Evolutionary conservation across 2,797 vertebrate genomes (phyloP).

Genomic region (Nannoperca australis): DNA sequence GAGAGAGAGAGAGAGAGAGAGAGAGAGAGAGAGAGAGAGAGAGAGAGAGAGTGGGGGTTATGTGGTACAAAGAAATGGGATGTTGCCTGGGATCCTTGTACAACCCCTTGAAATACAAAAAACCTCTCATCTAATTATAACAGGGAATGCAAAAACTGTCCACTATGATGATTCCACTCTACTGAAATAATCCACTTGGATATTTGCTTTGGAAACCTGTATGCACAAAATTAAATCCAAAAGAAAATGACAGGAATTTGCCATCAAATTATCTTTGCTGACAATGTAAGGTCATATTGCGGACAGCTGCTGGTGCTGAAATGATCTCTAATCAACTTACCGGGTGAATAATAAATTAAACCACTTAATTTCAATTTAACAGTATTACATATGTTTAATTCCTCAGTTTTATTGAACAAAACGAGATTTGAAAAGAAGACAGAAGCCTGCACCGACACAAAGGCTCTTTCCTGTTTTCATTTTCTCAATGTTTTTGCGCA

Average conservation of each 20-base stretch:
- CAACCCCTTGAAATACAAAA: constrained; percentile 14
- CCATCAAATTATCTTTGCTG: neutral
- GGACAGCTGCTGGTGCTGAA: neutral
- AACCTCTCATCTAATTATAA: constrained; percentile 3
- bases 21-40: too few species aligned
- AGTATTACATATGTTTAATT: neutral
- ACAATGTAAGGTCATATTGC: neutral
- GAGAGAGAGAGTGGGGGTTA: neutral
- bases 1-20: too few species aligned
- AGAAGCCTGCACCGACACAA: too few species aligned
- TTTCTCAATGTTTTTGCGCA: too few species aligned
- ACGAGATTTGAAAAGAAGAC: too few species aligned
- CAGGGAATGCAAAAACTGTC: neutral
- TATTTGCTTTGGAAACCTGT: neutral
- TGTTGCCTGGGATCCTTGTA: constrained; percentile 13
- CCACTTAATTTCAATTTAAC: neutral
- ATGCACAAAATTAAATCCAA: neutral
- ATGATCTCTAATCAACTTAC: neutral
- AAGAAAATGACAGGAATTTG: too few species aligned
- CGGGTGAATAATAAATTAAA: neutral
- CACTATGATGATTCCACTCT: neutral
- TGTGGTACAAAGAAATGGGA: constrained; percentile 23
- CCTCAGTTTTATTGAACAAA: too few species aligned
- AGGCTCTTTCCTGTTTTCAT: too few species aligned
- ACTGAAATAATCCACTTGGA: neutral